phyloP scores from a whole-genome alignment of 1,140 invertebrate genomes.

The Leptinotarsa lineolata region DNA sequence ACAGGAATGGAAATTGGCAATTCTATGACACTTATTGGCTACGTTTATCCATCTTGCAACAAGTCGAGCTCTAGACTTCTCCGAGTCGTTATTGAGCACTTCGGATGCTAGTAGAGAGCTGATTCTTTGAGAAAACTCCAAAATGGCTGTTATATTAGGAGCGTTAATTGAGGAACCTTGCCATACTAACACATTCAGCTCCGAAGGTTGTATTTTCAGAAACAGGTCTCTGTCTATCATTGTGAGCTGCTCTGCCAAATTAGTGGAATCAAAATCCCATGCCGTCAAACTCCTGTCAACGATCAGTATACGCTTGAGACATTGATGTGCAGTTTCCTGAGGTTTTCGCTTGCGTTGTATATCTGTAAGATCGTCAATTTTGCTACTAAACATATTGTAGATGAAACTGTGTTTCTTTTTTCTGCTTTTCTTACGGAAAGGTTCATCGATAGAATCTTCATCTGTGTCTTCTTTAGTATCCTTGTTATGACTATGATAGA shows the following conservation, averaged over 20 bases:
- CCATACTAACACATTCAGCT: constrained; percentile 56
- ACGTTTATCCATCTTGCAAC: constrained; percentile 61
- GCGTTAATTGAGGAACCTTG: constrained; percentile 59
- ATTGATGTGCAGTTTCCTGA: constrained; percentile 45
- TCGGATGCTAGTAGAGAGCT: constrained; percentile 59
- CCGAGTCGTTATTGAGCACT: constrained; percentile 54
- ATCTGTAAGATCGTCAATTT: constrained; percentile 1
- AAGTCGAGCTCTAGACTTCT: constrained; percentile 58
- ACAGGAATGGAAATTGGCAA: constrained; percentile 63
- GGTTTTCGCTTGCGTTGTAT: constrained; percentile 11
- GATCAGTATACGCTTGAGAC: constrained; percentile 50
- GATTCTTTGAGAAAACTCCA: constrained; percentile 62
- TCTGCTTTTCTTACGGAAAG: constrained; percentile 20
- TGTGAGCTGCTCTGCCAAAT: constrained; percentile 60
- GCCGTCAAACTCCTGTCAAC: constrained; percentile 55
- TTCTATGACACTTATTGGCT: constrained; percentile 59
- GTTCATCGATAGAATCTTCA: constrained; percentile 29
- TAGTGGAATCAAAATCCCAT: constrained; percentile 62
- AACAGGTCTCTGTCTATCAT: constrained; percentile 62
- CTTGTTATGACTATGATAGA: constrained; percentile 22
- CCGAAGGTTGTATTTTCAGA: constrained; percentile 55
- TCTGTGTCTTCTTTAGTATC: constrained; percentile 26
- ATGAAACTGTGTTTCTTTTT: constrained; percentile 33
- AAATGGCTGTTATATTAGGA: constrained; percentile 59
- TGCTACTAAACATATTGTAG: constrained; percentile 26